Conservation (phyloP, 2,888 invertebrate genomes). For the Ommatoiulus sabulosus region DNA sequence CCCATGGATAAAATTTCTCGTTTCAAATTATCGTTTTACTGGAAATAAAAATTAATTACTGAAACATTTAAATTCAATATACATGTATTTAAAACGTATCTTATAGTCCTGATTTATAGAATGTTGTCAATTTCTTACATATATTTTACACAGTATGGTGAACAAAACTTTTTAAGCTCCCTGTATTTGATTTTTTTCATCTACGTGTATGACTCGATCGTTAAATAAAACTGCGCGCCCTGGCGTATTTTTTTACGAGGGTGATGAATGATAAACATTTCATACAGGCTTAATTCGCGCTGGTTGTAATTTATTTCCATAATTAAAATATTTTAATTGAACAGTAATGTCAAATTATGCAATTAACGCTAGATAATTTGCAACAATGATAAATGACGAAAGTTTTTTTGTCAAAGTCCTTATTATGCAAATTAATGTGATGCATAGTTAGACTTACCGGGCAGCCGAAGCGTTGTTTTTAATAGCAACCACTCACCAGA, state of each 20-base stretch:
- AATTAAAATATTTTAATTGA: background rate
- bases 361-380: background rate
- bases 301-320: background rate
- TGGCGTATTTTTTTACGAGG: background rate
- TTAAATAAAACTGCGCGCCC: background rate
- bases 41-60: no score
- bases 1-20: no score
- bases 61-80: no score
- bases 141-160: no score
- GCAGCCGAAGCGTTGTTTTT: background rate
- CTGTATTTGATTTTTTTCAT: background rate
- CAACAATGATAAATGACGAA: background rate
- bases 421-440: background rate
- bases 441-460: no score
- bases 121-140: no score
- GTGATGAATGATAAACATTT: background rate
- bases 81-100: no score
- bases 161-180: no score
- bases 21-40: no score
- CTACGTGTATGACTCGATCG: background rate
- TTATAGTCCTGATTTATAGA: no score
- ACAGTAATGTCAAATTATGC: background rate
- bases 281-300: background rate
- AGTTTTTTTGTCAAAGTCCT: background rate
- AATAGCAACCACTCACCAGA: no score